Evolutionary conservation across 2,888 invertebrate genomes (phyloP), one percentile per base, ranked within the genome.

Genomic region (Chelonus formosanus): DNA sequence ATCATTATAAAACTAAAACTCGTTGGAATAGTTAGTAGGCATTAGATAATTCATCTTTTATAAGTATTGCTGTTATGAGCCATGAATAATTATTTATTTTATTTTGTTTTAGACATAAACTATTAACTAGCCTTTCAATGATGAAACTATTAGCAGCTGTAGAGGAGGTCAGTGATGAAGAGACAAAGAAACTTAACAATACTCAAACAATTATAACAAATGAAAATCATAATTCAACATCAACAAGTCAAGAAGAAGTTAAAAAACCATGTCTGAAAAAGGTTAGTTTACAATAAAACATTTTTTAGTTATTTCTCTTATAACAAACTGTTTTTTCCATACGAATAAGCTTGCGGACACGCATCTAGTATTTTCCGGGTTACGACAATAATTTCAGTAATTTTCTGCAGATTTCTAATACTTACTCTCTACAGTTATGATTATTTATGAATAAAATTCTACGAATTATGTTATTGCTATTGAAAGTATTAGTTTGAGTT

Each of bases 61-160:
- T 20, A 20, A 20, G 20, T 20, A 20, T 20, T 20, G 20, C 20
- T 2, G 20, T 20, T 20, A 20, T 20, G 2, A 20, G 20, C 20
- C 20, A 2, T 20, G 20, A 20, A 20, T 20, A 20, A 20, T 20
- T 20, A 20, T 20, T 20, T 20, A 20, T 20, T 20, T 20, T 20
- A 20, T 20, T 20, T 20, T 20, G 20, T 20, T 20, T 20, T 20
- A 20, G 20, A 20, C 20, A 20, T 20, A 20, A 20, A 20, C 20
- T 20, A 20, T 20, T 20, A 20, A 47, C 61, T 61, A 59, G 66
- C 67, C 58, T 65, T 71, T 75, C 76, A 73, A 84, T 83, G 80
- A 84, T 83, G 83, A 84, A 83, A 82, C 74, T 84, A 81, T 69
- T 84, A 74, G 82, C 83, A 53, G 82, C 81, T 57, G 81, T 82